Conservation (phyloP, 2,888 invertebrate species). For the Trypoxylon attenuatum region DNA sequence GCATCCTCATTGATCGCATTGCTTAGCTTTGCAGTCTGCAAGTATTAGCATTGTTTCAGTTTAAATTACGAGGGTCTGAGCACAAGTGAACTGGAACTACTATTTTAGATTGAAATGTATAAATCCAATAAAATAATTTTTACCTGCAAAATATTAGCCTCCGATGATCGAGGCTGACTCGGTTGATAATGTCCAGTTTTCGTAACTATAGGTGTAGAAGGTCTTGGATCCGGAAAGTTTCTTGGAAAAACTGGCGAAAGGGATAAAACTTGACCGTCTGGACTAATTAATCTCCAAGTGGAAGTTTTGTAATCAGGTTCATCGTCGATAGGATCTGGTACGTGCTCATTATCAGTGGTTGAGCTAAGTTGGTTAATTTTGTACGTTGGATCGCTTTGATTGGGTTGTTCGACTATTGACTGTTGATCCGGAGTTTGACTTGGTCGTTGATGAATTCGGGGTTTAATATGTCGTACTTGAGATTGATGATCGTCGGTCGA, state of each 20-base stretch:
- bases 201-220: too few species aligned
- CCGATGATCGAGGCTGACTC: too few species aligned
- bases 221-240: conserved; percentile 26
- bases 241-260: background rate
- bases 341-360: too few species aligned
- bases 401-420: background rate
- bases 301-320: too few species aligned
- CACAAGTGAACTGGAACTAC: background rate
- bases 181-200: too few species aligned
- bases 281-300: background rate
- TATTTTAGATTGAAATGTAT: too few species aligned
- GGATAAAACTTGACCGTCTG: background rate
- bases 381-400: background rate
- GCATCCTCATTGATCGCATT: background rate
- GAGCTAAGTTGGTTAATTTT: too few species aligned
- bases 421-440: background rate
- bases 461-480: background rate
- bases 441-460: background rate
- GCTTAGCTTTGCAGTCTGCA: background rate
- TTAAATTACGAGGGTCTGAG: background rate
- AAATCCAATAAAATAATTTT: too few species aligned
- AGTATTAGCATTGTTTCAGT: background rate
- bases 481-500: background rate
- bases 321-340: too few species aligned
- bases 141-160: too few species aligned